Evolutionary conservation across 35 echinoderm and acorn worm genomes (phyloP).

Genomic region (Heliocidaris tuberculata): DNA sequence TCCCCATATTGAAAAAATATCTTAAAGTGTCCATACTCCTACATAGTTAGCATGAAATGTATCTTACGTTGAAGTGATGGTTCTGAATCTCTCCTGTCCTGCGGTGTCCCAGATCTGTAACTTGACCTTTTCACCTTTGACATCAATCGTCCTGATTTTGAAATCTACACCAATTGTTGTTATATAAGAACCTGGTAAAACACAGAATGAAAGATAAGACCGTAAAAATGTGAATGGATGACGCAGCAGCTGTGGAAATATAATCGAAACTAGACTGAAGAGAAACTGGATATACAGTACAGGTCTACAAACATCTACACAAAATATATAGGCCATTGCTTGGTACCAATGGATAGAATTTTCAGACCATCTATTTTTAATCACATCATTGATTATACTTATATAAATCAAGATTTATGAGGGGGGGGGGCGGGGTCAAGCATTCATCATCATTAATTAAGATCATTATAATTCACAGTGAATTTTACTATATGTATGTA

Average conservation of each 20-base stretch:
- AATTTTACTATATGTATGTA: too few relatives aligned
- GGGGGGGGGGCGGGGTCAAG: too few relatives aligned
- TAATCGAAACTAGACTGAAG: neutral
- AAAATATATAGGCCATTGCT: neutral
- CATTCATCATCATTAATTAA: too few relatives aligned
- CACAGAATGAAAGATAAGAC: slow-evolving; percentile 12
- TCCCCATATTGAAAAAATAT: too few relatives aligned
- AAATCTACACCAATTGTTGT: slow-evolving; percentile 99
- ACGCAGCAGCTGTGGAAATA: neutral
- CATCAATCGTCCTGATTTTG: slow-evolving; percentile 98
- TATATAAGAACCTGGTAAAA: slow-evolving; percentile 87
- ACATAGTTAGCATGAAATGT: too few relatives aligned
- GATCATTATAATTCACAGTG: too few relatives aligned
- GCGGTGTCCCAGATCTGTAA: slow-evolving; percentile 99
- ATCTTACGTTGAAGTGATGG: slow-evolving; percentile 99
- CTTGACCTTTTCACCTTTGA: slow-evolving; percentile 98
- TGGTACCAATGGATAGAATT: neutral
- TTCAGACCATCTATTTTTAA: neutral
- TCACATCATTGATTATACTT: neutral
- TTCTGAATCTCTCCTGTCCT: slow-evolving; percentile 95
- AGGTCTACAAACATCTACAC: neutral
- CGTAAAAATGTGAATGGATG: neutral
- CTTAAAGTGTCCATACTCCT: too few relatives aligned
- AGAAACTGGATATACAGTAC: neutral
- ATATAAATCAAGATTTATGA: neutral